These are phyloP conservation scores for Dolichallabes microphthalmus DNA, from an alignment of 2,113 vertebrate genomes.

Conservation along the genomic window DNA sequence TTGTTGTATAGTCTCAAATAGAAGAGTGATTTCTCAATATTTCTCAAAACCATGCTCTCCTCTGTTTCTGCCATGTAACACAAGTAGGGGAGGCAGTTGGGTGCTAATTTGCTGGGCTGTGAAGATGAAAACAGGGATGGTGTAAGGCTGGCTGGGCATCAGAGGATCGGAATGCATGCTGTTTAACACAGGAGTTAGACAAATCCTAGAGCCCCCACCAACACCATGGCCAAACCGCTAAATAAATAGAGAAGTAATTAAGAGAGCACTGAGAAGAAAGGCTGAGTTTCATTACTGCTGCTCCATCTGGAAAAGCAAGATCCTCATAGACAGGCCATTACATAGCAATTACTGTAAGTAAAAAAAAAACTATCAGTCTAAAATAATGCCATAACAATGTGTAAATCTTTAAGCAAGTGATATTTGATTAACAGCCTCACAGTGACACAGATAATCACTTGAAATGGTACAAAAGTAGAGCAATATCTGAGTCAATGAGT, in stretches of 20 bases:
- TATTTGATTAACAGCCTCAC: slow-evolving; percentile 31
- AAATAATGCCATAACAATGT: slow-evolving; percentile 32
- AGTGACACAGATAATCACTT: slow-evolving; percentile 15
- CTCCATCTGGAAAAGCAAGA: slow-evolving; percentile 38
- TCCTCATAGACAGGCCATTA: neutral
- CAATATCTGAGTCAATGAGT: slow-evolving; percentile 36
- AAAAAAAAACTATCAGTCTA: slow-evolving; percentile 8
- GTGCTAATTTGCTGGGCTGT: slow-evolving; percentile 68
- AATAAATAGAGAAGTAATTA: slow-evolving; percentile 87
- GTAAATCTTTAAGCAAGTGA: slow-evolving; percentile 24
- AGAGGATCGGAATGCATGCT: slow-evolving; percentile 76
- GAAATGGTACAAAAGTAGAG: slow-evolving; percentile 22
- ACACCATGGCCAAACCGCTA: slow-evolving; percentile 69
- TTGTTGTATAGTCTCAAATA: neutral
- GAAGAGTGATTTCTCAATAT: slow-evolving; percentile 30
- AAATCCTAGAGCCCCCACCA: slow-evolving; percentile 74
- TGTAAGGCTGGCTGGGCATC: slow-evolving; percentile 74
- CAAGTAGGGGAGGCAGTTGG: slow-evolving; percentile 58
- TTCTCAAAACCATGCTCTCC: neutral
- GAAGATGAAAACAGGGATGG: slow-evolving; percentile 69
- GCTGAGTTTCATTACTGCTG: slow-evolving; percentile 72
- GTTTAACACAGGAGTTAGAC: slow-evolving; percentile 78
- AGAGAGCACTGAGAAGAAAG: slow-evolving; percentile 72
- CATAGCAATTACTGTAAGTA: slow-evolving; percentile 17
- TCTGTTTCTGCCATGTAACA: slow-evolving; percentile 15